Base-by-base conservation (phyloP, 2,113 vertebrate genomes). In the Cygnus atratus region DNA sequence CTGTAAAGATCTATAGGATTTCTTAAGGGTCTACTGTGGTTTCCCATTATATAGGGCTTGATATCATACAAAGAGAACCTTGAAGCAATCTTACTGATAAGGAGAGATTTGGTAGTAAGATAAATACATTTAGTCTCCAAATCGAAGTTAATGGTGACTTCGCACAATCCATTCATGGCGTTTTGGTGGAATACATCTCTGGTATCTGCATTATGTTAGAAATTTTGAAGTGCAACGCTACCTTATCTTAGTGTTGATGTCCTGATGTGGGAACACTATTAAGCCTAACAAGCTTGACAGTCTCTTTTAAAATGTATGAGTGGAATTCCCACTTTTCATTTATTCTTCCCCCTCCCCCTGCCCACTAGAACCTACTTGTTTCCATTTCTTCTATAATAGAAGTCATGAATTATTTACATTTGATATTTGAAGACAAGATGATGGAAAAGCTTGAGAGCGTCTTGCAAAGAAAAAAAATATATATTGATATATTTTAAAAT, bases 331-430 rank as follows among this genome's bases (percentile, higher is more conserved):
- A 68, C 57, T 78, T 93, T 39, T 70, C 43, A 55, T 72, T 62
- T 44, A 50, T 21, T 48, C 48, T 22, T 25, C 22, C 22, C 48
- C 48, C 22, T 12, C 50, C 10, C 9, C n/a, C 46, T 48, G 46
- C 46, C 24, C 46, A 20, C 84, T 92, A 81, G 19, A 81, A 88
- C 46, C 18, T 92, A 44, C 65, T 81, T 92, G 76, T 96, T 95
- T 94, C 83, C 50, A 86, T 93, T 95, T 90, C 35, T 84, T 90
- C 68, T 88, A 0, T 78, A 82, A 73, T 46, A 90, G 66, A 73
- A 73, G 25, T 82, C 43, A 92, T 90, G 15, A 96, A 94, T 95
- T 96, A 88, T 95, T 96, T 92, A 93, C 29, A 14, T 70, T 50
- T 87, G 68, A 24, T 94, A 58, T 88, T 88, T 94, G 70, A 87